Evolutionary conservation across 1,140 invertebrate species (phyloP), one percentile per base, ranked within the genome.

Genomic region (Leptestheria dahalacensis): DNA sequence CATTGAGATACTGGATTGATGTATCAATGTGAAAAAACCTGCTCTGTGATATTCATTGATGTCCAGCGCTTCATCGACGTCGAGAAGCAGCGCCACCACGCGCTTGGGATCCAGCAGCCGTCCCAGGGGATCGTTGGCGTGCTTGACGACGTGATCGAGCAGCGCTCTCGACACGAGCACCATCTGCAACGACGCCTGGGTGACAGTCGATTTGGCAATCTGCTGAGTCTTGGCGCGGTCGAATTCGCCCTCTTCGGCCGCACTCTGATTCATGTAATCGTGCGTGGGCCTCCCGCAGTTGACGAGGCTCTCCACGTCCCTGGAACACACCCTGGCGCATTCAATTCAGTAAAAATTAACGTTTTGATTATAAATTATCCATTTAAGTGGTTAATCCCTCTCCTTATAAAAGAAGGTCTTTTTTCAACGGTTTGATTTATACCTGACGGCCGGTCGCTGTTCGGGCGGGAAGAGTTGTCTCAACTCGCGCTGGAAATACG

Each of bases 51-150:
- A 49, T 28, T 48, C 47, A 25, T 50, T 52, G 26, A 60, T 60
- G 48, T 60, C 58, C 52, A 24, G 50, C 10, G 3, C 18, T 52
- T 60, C 58, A 33, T 53, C 28, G 12, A 60, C 24, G 4, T 49
- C 58, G 12, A 60, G 48, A 3, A 60, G 21, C 15, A 60, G 51
- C 2, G 47, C 58, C 20, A 60, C 23, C 3, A 60, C 58, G 4
- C 58, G 49, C 46, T 60, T 28, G 33, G 49, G 47, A 20, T 50
- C 29, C 47, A 60, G 33, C n/a, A 60, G 29, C 4, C n/a, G 50
- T 3, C 58, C 58, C 25, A 60, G 48, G 15, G 58, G 58, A 52
- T 60, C 58, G 26, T 60, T 41, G 28, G 58, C 58, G 29, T 60
- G 58, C 26, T 4, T 26, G 9, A 20, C 41, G n/a, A 60, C 58